phyloP scores from a whole-genome alignment of 2,113 vertebrate genomes.

The Cyanoliseus patagonus region DNA sequence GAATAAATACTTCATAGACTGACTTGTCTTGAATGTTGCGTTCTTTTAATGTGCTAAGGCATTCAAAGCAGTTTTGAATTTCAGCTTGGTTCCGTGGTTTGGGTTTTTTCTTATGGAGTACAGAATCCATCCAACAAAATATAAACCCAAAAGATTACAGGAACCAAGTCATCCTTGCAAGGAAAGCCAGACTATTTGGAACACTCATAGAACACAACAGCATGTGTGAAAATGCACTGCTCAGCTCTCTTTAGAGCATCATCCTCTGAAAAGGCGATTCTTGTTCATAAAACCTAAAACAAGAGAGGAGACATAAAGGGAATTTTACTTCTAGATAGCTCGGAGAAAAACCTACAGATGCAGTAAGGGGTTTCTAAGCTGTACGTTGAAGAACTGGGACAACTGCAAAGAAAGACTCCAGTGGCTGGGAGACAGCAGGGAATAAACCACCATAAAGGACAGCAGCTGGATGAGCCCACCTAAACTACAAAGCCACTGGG shows the following conservation, averaged over 20 bases:
- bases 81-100: not conserved
- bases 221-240: not conserved
- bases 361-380: not conserved
- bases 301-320: not conserved
- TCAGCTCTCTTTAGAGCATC: not conserved
- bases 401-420: not conserved
- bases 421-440: not conserved
- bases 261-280: not conserved
- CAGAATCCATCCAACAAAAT: not conserved
- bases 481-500: not conserved
- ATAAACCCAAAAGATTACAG: not conserved
- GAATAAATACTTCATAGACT: not conserved
- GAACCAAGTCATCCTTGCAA: not conserved
- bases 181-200: not conserved
- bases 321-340: not conserved
- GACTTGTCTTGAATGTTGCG: not conserved
- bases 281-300: not conserved
- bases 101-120: not conserved
- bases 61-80: not conserved
- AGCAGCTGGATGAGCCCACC: not conserved
- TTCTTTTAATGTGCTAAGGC: not conserved
- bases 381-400: not conserved
- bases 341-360: not conserved
- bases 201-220: not conserved
- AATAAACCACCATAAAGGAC: fast-evolving